Conservation (phyloP, 1,140 invertebrate species). For the Parapsyche elsis region DNA sequence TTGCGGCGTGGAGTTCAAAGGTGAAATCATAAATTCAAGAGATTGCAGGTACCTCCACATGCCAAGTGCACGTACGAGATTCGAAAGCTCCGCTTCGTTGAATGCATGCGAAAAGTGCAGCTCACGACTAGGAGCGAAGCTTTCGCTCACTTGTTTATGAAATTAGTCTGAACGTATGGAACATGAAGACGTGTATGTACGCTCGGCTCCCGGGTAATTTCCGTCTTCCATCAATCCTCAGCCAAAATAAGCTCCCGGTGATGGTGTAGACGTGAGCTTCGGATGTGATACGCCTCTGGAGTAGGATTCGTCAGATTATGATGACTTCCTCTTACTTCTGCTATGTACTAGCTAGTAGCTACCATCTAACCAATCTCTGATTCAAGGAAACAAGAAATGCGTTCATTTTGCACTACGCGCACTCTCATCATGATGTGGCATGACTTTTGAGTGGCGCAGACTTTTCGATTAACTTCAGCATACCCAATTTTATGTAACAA, state of each 20-base stretch:
- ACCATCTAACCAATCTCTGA: too few species aligned
- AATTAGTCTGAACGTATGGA: background rate
- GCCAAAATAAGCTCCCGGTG: slow-evolving; percentile 17
- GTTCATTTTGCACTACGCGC: too few species aligned
- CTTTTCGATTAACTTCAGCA: too few species aligned
- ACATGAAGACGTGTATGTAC: background rate
- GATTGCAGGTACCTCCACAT: background rate
- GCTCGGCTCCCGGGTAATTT: background rate
- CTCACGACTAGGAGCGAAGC: background rate
- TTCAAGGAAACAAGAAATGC: too few species aligned
- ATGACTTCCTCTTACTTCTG: slow-evolving; percentile 25
- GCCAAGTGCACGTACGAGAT: background rate
- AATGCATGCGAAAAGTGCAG: slow-evolving; percentile 20
- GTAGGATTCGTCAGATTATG: slow-evolving; percentile 24
- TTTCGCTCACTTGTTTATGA: slow-evolving; percentile 10
- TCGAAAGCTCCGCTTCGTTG: slow-evolving; percentile 21
- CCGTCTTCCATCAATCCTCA: slow-evolving; percentile 30
- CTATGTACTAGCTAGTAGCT: too few species aligned
- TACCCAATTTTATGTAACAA: too few species aligned
- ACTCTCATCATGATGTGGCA: too few species aligned
- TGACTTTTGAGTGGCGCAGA: too few species aligned
- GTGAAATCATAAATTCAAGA: slow-evolving; percentile 1
- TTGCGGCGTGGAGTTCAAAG: background rate
- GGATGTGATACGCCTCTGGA: slow-evolving; percentile 6
- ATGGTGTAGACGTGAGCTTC: slow-evolving; percentile 8